phyloP scores from a whole-genome alignment of 2,797 vertebrate species.

The Calcarius lapponicus region DNA sequence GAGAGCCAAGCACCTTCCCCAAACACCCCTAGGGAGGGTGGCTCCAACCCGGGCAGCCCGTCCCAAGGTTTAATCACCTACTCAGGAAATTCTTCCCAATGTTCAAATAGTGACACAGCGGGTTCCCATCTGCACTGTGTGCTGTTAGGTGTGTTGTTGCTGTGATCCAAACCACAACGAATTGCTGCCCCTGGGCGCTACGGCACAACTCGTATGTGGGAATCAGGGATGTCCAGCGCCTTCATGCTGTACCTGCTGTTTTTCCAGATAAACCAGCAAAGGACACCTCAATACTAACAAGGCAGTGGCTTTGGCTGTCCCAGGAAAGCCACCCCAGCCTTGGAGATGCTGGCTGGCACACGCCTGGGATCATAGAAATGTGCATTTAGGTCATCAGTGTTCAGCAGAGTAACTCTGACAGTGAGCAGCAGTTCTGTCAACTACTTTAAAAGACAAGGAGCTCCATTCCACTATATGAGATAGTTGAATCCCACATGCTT shows the following conservation, averaged over 20 bases:
- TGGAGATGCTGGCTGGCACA: not conserved
- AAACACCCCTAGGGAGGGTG: too few relatives aligned
- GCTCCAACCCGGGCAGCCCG: not conserved
- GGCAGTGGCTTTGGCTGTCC: not conserved
- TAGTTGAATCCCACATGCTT: not conserved
- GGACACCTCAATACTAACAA: not conserved
- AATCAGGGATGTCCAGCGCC: rapidly evolving
- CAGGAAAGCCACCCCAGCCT: not conserved
- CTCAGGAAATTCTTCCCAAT: not conserved
- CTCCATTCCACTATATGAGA: not conserved
- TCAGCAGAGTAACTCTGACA: not conserved
- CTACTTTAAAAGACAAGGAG: not conserved
- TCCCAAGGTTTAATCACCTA: not conserved
- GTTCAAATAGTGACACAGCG: not conserved
- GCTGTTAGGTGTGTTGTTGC: not conserved
- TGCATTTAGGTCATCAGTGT: not conserved
- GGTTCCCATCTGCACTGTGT: too few relatives aligned
- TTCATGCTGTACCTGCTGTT: not conserved
- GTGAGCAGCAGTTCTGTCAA: not conserved
- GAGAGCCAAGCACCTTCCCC: not conserved
- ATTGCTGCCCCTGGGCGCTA: not conserved
- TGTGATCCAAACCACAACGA: not conserved
- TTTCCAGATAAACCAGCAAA: not conserved
- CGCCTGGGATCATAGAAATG: rapidly evolving
- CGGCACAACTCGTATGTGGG: rapidly evolving